Evolutionary conservation across 2,797 vertebrate genomes (phyloP), one percentile per base, ranked within the genome.

Genomic region (Sebastes paucispinis): DNA sequence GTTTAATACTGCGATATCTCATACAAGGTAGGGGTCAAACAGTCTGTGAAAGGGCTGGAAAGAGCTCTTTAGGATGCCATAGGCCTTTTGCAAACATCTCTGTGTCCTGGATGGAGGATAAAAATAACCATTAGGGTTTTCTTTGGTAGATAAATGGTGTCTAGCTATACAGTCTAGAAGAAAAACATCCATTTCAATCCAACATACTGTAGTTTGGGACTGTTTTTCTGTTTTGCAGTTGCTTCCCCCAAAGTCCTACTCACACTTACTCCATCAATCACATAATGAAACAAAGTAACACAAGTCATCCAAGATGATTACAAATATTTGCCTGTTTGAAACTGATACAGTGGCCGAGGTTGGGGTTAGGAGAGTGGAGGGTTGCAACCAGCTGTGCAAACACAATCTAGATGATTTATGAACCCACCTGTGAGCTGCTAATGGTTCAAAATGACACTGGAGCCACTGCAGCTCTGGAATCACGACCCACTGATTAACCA

Each of bases 381-480:
- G 39, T 77, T 69, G 83, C 63, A 86, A 80, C 86, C 90, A 93
- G 91, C 92, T 94, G 92, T 84, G 80, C 82, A 94, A 95, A 94
- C 91, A 93, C 73, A 87, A 70, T 82, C 60, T 43, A 10, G 64
- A 73, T 92, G 92, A 94, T 91, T 94, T 79, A 94, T 91, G 86
- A 75, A 79, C 75, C 71, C 80, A 91, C 84, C 87, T 93, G 85
- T 85, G 83, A 64, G 73, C 63, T 80, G 72, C 73, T 86, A 86
- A 85, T 81, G 77, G 69, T 82, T 31, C 50, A 36, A 75, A 83
- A 80, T 71, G 79, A 89, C 82, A 55, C 73, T 60, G 78, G 73
- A 81, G 73, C 63, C 66, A 64, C 73, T 62, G 66, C 75, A 68
- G 76, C 65, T 78, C 73, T 81, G 77, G 62, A 79, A 29, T 5